These are phyloP conservation scores for Tethea ocularis DNA, from an alignment of 2,888 invertebrate genomes.

Conservation along the genomic window DNA sequence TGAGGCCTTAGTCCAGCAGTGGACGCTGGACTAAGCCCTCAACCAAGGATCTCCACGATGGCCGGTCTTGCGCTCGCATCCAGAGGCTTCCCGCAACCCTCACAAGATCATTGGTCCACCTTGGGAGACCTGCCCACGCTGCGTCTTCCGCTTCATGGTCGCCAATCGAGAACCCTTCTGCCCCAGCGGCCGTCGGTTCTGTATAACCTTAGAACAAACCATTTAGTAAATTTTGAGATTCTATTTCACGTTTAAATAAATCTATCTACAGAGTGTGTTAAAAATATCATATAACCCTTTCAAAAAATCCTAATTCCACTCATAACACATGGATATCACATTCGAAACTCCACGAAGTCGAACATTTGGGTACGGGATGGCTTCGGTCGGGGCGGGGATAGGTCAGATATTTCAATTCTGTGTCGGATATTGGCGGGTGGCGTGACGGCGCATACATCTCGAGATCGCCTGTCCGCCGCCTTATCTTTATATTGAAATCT, in stretches of 20 bases:
- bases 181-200: no score
- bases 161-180: no score
- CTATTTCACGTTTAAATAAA: neutral
- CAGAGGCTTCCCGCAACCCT: no score
- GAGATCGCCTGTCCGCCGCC: slow-evolving; percentile 55
- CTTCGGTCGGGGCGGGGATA: slow-evolving; percentile 37
- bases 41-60: no score
- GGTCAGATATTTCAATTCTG: slow-evolving; percentile 83
- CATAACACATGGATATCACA: slow-evolving; percentile 35
- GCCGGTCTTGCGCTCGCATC: no score
- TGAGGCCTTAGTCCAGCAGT: no score
- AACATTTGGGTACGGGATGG: slow-evolving; percentile 16
- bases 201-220: no score
- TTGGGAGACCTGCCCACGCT: no score
- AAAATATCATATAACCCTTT: neutral
- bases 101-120: no score
- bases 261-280: neutral
- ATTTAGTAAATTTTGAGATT: no score
- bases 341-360: slow-evolving; percentile 25
- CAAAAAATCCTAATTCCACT: neutral
- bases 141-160: no score
- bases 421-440: slow-evolving; percentile 78
- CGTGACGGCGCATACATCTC: slow-evolving; percentile 81
- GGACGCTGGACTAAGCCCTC: no score
- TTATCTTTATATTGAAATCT: slow-evolving; percentile 80